Conservation (phyloP, 2,113 vertebrate genomes). For the Sinocyclocheilus anophthalmus region DNA sequence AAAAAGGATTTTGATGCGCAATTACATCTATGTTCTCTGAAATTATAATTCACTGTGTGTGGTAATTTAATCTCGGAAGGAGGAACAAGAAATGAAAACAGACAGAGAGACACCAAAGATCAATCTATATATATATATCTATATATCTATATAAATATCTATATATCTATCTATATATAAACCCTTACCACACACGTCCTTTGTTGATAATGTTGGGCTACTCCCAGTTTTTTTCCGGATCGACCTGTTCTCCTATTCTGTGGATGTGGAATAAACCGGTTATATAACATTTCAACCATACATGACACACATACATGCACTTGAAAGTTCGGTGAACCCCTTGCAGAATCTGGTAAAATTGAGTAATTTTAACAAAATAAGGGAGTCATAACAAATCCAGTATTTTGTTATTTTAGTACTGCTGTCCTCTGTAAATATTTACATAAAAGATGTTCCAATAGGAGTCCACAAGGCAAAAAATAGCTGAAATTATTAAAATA, state of each 20-base stretch:
- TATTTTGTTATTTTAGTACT: too few relatives aligned
- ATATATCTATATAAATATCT: too few relatives aligned
- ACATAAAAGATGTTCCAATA: too few relatives aligned
- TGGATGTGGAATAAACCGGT: conserved; percentile 73
- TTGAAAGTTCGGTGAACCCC: too few relatives aligned
- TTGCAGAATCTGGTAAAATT: too few relatives aligned
- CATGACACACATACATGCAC: too few relatives aligned
- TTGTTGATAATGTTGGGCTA: conserved; percentile 98
- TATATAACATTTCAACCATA: background rate
- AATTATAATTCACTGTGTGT: background rate
- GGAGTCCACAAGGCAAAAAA: too few relatives aligned
- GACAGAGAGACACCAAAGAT: background rate
- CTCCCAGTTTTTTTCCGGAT: conserved; percentile 94
- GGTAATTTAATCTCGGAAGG: background rate
- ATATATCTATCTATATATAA: background rate
- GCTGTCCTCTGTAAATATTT: too few relatives aligned
- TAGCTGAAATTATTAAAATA: too few relatives aligned
- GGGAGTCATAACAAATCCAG: too few relatives aligned
- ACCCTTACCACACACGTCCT: conserved; percentile 90
- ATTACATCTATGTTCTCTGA: background rate
- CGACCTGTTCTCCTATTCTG: conserved; percentile 94
- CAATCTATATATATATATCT: background rate
- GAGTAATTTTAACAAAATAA: too few relatives aligned
- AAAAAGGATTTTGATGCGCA: background rate
- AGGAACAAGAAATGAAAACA: background rate